Evolutionary conservation across 1,140 invertebrate genomes (phyloP), one percentile per base, ranked within the genome.

Genomic region (Brachionus plicatilis): DNA sequence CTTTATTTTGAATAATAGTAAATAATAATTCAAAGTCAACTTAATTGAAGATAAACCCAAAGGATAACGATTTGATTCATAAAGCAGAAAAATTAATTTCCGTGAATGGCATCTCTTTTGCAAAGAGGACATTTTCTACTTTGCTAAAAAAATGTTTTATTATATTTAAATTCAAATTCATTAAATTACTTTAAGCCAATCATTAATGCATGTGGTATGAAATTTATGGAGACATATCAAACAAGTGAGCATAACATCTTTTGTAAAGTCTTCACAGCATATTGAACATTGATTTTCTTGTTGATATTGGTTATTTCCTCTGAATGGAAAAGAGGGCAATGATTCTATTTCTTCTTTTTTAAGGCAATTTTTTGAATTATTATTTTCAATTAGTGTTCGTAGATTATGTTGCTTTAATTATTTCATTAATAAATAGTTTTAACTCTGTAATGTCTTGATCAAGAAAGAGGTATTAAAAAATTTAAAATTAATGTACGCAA

Each of bases 201-300:
- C 27, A 7, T 17, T 68, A 14, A 82, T 82, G 17, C 79, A 82
- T 20, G 27, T 12, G 29, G 56, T 65, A 47, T 82, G 79, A 82
- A 65, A 82, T 17, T 82, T 82, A 65, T 82, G 79, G 2, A 65
- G 17, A 37, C 79, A 82, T 11, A 11, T 45, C 11, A 82, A 60
- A 1, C 27, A 43, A 3, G 79, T 82, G n/a, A 82, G 17, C 17
- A 20, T 0, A 9, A 12, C 79, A 12, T 20, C 60, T 82, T 7
- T 60, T 1, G 37, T 47, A 47, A 33, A 82, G 0, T 17, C 50
- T 65, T 82, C 79, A 68, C 0, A 65, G 8, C 79, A 82, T n/a
- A 82, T 82, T 45, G 79, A 82, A 27, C 79, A 82, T 41, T 41
- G 56, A 43, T 82, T 82, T 37, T 82, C 79, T 14, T 82, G 53